Conservation (phyloP, 2,888 invertebrate genomes). For the Ophioninae sp. region DNA sequence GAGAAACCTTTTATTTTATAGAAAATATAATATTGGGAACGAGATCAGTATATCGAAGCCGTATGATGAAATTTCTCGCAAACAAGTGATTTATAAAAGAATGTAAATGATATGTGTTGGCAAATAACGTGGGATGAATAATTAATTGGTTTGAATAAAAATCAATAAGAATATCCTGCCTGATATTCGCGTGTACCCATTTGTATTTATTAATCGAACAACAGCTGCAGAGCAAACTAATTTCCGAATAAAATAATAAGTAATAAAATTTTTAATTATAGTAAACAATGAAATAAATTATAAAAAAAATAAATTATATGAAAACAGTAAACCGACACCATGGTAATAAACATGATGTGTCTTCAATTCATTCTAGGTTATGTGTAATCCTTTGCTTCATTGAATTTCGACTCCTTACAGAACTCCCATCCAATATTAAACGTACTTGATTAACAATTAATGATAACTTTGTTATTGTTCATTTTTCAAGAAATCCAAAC, state of each 20-base stretch:
- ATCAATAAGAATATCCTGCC: slow-evolving; percentile 49
- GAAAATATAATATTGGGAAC: slow-evolving; percentile 48
- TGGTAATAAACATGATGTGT: neutral
- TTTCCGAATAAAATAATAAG: neutral
- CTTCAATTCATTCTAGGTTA: neutral
- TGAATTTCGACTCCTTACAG: slow-evolving; percentile 2
- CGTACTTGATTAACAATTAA: neutral
- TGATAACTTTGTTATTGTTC: slow-evolving; percentile 30
- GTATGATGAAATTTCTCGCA: slow-evolving; percentile 31
- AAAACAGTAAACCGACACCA: neutral
- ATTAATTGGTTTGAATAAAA: slow-evolving; percentile 50
- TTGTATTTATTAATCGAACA: slow-evolving; percentile 13
- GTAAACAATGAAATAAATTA: too few relatives aligned
- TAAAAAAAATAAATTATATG: too few relatives aligned
- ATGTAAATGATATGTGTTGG: slow-evolving; percentile 35
- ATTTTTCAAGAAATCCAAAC: slow-evolving; percentile 87
- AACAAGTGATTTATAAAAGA: slow-evolving; percentile 8
- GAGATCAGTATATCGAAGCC: slow-evolving; percentile 40
- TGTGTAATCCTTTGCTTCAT: neutral
- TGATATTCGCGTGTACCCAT: neutral
- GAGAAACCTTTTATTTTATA: slow-evolving; percentile 25
- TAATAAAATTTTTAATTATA: neutral
- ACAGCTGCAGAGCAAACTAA: slow-evolving; percentile 3
- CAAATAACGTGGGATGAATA: slow-evolving; percentile 39
- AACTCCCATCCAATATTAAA: neutral